phyloP scores from a whole-genome alignment of 2,113 vertebrate species.

The Sciurus niger region DNA sequence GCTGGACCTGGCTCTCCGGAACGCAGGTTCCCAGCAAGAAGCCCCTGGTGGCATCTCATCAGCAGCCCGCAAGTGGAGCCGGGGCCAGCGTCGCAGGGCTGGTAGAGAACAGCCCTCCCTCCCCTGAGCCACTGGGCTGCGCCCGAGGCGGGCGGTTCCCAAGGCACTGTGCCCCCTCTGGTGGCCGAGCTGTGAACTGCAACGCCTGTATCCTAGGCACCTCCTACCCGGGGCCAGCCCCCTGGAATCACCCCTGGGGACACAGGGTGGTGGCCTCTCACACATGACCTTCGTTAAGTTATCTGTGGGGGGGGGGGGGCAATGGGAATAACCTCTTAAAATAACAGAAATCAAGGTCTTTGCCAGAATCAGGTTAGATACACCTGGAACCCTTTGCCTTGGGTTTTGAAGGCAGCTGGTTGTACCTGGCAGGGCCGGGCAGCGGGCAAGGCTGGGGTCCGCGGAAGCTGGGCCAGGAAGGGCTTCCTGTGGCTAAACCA shows the following conservation, averaged over 20 bases:
- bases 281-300: conserved; percentile 14
- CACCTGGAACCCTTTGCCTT: conserved; percentile 13
- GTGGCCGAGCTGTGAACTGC: conserved; percentile 52
- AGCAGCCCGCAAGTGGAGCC: conserved; percentile 49
- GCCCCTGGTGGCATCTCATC: conserved; percentile 51
- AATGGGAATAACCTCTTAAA: not conserved
- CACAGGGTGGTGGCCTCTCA: not conserved
- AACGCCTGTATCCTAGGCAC: not conserved
- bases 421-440: conserved; percentile 11
- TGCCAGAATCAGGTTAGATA: conserved; percentile 59
- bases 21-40: conserved; percentile 62
- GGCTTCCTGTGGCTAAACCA: conserved; percentile 40
- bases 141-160: conserved; percentile 30
- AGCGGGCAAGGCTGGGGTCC: not conserved
- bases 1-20: conserved; percentile 52
- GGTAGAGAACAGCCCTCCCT: not conserved
- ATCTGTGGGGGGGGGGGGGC: not conserved
- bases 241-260: too few species aligned
- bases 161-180: conserved; percentile 80
- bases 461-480: conserved; percentile 57
- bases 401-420: conserved; percentile 72
- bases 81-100: not conserved
- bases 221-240: not conserved
- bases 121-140: not conserved
- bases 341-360: conserved; percentile 35